Percentiles rank a stretch among this genome's conserved stretches.
Conservation (phyloP, 2,113 vertebrate genomes). For the Zapus hudsonius region DNA sequence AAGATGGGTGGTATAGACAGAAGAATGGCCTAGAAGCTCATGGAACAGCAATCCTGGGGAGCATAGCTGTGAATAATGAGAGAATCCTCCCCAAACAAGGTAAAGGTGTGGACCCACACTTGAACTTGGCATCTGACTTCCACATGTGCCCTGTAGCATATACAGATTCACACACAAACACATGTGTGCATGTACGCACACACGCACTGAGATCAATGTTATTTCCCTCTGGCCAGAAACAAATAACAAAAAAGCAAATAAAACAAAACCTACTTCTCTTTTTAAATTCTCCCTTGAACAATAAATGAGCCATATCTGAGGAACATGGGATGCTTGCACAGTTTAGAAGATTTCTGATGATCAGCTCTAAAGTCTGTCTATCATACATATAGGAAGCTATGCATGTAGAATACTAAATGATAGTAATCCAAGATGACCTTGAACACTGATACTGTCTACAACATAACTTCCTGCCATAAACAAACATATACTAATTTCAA, state of each 20-base stretch:
- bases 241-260: neutral
- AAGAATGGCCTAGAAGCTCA: no score
- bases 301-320: neutral
- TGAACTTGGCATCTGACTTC: no score
- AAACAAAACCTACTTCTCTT: neutral
- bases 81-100: no score
- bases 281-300: neutral
- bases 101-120: no score
- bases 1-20: no score
- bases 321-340: neutral
- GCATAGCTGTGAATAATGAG: no score
- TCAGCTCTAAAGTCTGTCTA: neutral
- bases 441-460: neutral
- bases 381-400: constrained; percentile 41
- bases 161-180: no score
- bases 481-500: constrained; percentile 21
- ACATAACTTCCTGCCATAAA: neutral
- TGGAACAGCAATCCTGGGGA: no score
- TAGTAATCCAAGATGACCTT: neutral
- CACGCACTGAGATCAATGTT: neutral
- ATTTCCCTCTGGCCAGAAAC: neutral
- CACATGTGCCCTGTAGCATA: no score
- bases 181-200: no score
- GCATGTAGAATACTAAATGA: neutral
- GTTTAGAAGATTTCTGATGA: neutral